Conservation (phyloP, 2,888 invertebrate genomes). For the Antheraea yamamai region DNA sequence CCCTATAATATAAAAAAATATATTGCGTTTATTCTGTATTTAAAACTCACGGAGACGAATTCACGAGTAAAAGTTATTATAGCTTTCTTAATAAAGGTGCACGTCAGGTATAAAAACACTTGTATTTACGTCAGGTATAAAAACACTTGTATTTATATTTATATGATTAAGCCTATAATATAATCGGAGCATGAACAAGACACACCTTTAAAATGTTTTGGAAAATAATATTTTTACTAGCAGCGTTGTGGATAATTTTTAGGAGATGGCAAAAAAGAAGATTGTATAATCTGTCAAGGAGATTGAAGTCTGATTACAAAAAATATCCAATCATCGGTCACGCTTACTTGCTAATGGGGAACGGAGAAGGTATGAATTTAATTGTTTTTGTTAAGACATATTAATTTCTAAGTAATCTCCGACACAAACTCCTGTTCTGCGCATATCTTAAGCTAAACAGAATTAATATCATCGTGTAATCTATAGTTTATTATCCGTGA, state of each 20-base stretch:
- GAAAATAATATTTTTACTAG: not conserved
- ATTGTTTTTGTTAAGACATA: no score
- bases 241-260: not conserved
- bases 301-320: conserved; percentile 35
- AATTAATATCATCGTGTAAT: no score
- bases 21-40: no score
- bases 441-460: no score
- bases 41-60: no score
- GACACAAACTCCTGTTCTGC: no score
- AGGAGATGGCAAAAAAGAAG: conserved; percentile 6
- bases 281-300: conserved; percentile 25
- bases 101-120: not conserved
- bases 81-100: no score
- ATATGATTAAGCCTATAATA: not conserved
- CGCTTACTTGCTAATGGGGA: conserved; percentile 35
- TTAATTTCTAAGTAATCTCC: no score
- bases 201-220: conserved; percentile 1
- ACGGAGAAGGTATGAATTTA: conserved; percentile 33
- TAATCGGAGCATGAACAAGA: not conserved
- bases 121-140: not conserved
- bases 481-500: no score
- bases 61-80: no score
- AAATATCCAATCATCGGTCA: conserved; percentile 42
- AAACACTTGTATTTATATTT: not conserved
- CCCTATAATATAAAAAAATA: no score